These are phyloP conservation scores for Alcedo atthis DNA, from an alignment of 2,797 vertebrate species.

Conservation along the genomic window DNA sequence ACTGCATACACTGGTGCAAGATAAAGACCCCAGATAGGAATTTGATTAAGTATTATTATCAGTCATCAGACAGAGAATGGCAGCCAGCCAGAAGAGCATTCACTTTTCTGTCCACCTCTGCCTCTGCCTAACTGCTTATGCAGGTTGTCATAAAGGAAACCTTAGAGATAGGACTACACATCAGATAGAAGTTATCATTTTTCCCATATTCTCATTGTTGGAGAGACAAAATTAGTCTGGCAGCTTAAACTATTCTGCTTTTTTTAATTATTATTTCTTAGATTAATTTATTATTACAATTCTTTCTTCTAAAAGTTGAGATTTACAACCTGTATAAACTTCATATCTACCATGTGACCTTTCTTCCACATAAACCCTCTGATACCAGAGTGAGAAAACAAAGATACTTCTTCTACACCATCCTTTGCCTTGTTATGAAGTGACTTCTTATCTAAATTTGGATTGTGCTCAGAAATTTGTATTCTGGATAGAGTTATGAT, in stretches of 20 bases:
- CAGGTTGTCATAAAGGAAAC: conserved; percentile 31
- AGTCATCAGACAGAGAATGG: neutral
- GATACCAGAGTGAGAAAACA: neutral
- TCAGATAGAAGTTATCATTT: neutral
- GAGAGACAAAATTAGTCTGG: neutral
- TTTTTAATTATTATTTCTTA: conserved; percentile 23
- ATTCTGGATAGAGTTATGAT: neutral
- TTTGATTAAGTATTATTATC: conserved; percentile 58
- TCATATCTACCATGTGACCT: neutral
- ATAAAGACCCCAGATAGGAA: conserved; percentile 40
- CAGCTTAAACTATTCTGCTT: neutral
- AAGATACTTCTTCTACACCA: neutral
- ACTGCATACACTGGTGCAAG: neutral
- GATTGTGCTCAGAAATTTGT: neutral
- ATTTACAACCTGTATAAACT: neutral
- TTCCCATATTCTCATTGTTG: neutral
- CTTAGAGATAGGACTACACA: neutral
- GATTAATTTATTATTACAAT: neutral
- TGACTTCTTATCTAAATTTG: neutral
- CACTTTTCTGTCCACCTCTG: conserved; percentile 11
- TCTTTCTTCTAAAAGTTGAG: neutral
- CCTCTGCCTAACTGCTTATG: conserved; percentile 5
- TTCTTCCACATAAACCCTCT: neutral
- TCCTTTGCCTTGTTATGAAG: neutral
- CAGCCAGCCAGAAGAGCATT: conserved; percentile 1